A percentile compares a stretch with the other conserved stretches of the same genome.
Conservation (phyloP, 2,888 invertebrate species). For the Andrena flavipes region DNA sequence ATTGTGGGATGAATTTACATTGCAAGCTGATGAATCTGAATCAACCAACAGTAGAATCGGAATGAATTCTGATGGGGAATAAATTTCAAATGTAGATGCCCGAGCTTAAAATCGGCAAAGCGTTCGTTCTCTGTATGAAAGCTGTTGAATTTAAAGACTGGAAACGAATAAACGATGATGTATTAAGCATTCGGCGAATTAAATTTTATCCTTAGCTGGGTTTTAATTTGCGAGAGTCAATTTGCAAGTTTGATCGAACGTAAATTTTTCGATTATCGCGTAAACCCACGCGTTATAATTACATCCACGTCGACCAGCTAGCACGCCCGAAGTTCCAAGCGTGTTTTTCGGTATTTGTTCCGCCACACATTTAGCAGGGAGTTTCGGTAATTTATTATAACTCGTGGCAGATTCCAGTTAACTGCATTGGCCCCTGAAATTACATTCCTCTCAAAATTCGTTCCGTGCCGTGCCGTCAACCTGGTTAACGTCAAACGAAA, state of each 20-base stretch:
- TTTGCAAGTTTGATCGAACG: conserved; percentile 23
- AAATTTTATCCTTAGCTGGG: conserved; percentile 20
- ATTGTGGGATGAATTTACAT: too few species aligned
- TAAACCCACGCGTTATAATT: conserved; percentile 40
- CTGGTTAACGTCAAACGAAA: conserved; percentile 57
- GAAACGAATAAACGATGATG: not conserved
- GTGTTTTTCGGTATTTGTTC: conserved; percentile 29
- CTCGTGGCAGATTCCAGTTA: conserved; percentile 41
- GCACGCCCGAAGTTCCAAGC: too few species aligned
- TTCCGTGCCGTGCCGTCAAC: conserved; percentile 40
- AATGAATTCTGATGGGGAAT: too few species aligned
- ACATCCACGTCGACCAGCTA: not conserved
- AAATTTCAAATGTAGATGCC: too few species aligned
- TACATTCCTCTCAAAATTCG: conserved; percentile 54
- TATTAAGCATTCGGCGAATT: conserved; percentile 17
- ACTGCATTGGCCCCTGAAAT: conserved; percentile 46
- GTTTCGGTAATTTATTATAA: conserved; percentile 55
- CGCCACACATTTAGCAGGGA: conserved; percentile 11
- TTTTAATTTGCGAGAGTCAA: conserved; percentile 22
- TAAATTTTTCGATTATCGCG: conserved; percentile 25
- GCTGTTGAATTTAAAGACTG: not conserved
- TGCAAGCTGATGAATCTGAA: too few species aligned
- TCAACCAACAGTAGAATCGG: too few species aligned
- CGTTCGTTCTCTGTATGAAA: too few species aligned
- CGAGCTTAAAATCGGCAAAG: too few species aligned